Evolutionary conservation across 2,113 vertebrate species (phyloP), one percentile per base, ranked within the genome.

Genomic region (Opisthocomus hoazin): DNA sequence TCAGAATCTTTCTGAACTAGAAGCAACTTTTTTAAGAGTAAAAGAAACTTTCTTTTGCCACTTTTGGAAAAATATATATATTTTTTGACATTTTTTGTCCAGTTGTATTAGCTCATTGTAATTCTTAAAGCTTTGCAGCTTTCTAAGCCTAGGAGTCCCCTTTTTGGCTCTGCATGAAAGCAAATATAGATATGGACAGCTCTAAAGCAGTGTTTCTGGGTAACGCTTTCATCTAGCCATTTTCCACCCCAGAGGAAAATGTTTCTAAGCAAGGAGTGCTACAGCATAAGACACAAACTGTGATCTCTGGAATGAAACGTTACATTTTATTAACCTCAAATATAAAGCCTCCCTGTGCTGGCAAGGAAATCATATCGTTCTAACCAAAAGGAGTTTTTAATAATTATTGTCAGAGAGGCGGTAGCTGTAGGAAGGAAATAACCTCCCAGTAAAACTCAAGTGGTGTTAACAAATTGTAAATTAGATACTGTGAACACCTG

Each of bases 241-340:
- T 90, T 92, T 90, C 90, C 43, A 93, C 65, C 61, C 91, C 90
- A 90, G 64, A 94, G 89, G 57, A 94, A 95, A 95, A 93, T 22
- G 16, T 48, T 88, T 93, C 95, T 86, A 93, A 90, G 93, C 69
- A 79, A 60, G 60, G 86, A 85, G 57, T 34, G 50, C 82, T 95
- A 97, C 64, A 96, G 64, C 73, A 94, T 79, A 34, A 95, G 92
- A 95, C 93, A 96, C 60, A 94, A 89, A 87, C 61, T 96, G 87
- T 84, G 85, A 92, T 93, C 76, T 84, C 57, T 95, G 79, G 48
- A 91, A 94, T 79, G 41, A 93, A 96, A 94, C 0, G 79, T 64
- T 96, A 84, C 84, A 50, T 96, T 96, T 91, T 93, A 94, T 97
- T 97, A 97, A 93, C 54, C 79, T 97, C 96, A 96, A 84, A 87